Evolutionary conservation across 2,113 vertebrate genomes (phyloP), one percentile per base, ranked within the genome.

Genomic region (Phyllostomus discolor): DNA sequence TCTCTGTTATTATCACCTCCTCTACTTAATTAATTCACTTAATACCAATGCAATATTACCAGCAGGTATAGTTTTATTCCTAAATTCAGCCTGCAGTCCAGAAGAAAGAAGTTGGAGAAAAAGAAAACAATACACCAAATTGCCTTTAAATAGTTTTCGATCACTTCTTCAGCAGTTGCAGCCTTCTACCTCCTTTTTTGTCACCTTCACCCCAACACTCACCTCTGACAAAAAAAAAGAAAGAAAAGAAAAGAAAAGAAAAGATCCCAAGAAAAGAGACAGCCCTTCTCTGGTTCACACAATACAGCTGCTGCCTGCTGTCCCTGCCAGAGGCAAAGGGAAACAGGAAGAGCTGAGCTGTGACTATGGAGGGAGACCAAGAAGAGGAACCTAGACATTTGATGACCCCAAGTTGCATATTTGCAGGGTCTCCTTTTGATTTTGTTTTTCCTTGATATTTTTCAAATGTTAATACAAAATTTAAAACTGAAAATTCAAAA

Each of bases 21-120:
- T 94, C 19, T 14, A 6, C 35, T 69, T 95, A 91, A 91, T 96
- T 79, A 91, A 93, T 83, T 94, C 66, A 83, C 96, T 88, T 80
- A 79, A 90, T 46, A 4, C 89, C 83, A 57, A 82, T 43, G 54
- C 33, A 86, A 31, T 93, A 93, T 81, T 93, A 86, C 91, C 95
- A 81, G 72, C 88, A 52, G 59, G 67, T 41, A 92, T 83, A 76
- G 31, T 38, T 91, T 92, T 95, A 90, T 82, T 94, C 70, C 62
- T 48, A 91, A 95, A 73, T 54, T 17, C 15, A 95, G 59, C 31
- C 54, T 94, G 35, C 64, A 81, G 70, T 70, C 50, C 90, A 90
- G 72, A 8, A 64, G 24, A 75, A 64, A 66, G 7, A 64, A 66
- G 10, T 14, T 64, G 12, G 67, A 48, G 54, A 33, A 66, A 75